phyloP scores from a whole-genome alignment of 2,113 vertebrate species.

The Channa maculata region DNA sequence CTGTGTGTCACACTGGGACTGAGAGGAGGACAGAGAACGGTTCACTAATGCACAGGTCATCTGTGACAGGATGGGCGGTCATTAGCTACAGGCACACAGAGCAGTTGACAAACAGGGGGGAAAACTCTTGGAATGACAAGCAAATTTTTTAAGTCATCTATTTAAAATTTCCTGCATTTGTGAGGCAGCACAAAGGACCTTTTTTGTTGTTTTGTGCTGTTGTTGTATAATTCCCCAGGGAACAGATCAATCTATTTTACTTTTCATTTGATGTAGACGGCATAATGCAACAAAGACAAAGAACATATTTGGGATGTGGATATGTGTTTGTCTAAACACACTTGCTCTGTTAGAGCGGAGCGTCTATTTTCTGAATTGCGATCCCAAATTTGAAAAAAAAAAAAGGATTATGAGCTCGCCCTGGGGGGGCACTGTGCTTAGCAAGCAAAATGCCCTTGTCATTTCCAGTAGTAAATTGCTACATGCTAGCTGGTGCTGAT shows the following conservation, averaged over 20 bases:
- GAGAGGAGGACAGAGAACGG: slow-evolving; percentile 48
- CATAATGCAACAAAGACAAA: slow-evolving; percentile 35
- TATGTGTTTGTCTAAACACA: slow-evolving; percentile 54
- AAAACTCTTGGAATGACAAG: slow-evolving; percentile 42
- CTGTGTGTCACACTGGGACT: slow-evolving; percentile 73
- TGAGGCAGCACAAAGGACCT: slow-evolving; percentile 43
- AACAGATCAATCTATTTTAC: slow-evolving; percentile 57
- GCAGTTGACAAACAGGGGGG: slow-evolving; percentile 15
- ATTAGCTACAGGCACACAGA: slow-evolving; percentile 57
- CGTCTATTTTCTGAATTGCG: slow-evolving; percentile 43
- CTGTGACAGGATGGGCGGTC: slow-evolving; percentile 58
- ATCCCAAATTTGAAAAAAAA: slow-evolving; percentile 33
- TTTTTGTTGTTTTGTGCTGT: slow-evolving; percentile 55
- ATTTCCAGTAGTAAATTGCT: slow-evolving; percentile 62
- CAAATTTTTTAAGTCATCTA: slow-evolving; percentile 44
- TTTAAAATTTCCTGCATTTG: slow-evolving; percentile 47
- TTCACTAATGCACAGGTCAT: slow-evolving; percentile 63
- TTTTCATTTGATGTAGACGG: slow-evolving; percentile 45
- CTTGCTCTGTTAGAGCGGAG: slow-evolving; percentile 29
- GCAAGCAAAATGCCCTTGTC: slow-evolving; percentile 54
- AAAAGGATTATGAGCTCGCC: slow-evolving; percentile 49
- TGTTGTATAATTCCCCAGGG: slow-evolving; percentile 59
- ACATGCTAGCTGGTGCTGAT: slow-evolving; percentile 50
- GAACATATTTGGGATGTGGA: slow-evolving; percentile 34
- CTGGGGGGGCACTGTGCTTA: slow-evolving; percentile 46